phyloP scores from a whole-genome alignment of 2,797 vertebrate genomes.

The Mareca penelope region DNA sequence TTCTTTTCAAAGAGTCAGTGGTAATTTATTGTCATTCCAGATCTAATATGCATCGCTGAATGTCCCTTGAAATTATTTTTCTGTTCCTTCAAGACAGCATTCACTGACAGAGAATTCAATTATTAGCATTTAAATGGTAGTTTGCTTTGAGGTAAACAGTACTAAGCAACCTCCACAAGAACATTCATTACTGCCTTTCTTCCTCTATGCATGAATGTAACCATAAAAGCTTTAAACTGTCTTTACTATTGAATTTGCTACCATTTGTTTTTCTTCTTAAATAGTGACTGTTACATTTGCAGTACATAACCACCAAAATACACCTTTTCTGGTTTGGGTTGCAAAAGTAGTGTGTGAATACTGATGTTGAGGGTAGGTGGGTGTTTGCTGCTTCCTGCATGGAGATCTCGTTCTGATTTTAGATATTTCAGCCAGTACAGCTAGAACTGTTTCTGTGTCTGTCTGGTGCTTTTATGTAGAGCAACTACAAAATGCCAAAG shows the following conservation, averaged over 20 bases:
- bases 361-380: background rate
- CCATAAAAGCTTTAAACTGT: background rate
- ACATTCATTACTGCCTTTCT: conserved; percentile 12
- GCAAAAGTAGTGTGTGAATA: background rate
- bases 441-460: background rate
- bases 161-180: conserved; percentile 36
- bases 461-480: background rate
- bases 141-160: conserved; percentile 18
- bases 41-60: conserved; percentile 29
- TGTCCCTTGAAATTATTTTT: background rate
- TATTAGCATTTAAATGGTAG: conserved; percentile 59
- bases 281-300: background rate
- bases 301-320: background rate
- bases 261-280: background rate
- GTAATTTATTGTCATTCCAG: conserved; percentile 16
- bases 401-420: background rate
- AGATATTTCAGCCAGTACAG: background rate
- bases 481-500: background rate
- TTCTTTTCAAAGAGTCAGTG: conserved; percentile 16
- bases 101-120: background rate
- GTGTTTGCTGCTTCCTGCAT: background rate
- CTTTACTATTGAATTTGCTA: background rate
- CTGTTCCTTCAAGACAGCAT: conserved; percentile 17
- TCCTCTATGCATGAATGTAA: background rate
- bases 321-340: background rate